A percentile compares a stretch with the other conserved stretches of the same genome.
Evolutionary conservation across 30 jellyfish, hydroid and myxozoan genomes (phyloP).

Genomic region (Turritopsis dohrnii): DNA sequence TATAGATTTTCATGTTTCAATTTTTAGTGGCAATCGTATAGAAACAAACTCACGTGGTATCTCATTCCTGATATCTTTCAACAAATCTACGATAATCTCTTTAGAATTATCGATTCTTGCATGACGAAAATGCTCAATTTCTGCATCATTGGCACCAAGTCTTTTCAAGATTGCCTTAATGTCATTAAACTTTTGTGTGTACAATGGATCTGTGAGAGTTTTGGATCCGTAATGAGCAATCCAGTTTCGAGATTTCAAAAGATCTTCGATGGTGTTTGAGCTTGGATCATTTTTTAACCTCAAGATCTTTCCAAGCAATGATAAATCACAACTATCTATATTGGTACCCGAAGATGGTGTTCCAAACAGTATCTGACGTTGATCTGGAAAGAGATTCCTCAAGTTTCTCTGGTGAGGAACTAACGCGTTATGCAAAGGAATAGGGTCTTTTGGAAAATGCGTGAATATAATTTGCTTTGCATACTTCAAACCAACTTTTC

Average conservation of each 20-base stretch:
- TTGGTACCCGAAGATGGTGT: not conserved
- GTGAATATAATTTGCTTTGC: not conserved
- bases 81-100: not conserved
- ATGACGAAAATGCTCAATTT: not conserved
- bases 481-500: constrained; percentile 7
- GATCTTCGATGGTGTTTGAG: not conserved
- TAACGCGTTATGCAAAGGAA: not conserved
- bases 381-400: not conserved
- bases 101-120: not conserved
- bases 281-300: not conserved
- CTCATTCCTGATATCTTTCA: not conserved
- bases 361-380: constrained; percentile 3
- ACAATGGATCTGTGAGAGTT: not conserved
- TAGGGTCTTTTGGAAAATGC: not conserved
- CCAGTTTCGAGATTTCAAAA: not conserved
- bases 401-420: not conserved
- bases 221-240: constrained; percentile 6
- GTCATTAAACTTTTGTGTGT: not conserved
- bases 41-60: not conserved
- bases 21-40: not conserved
- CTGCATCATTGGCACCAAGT: constrained; percentile 3
- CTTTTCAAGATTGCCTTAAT: not conserved
- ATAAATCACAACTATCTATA: not conserved
- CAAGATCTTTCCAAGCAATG: not conserved
- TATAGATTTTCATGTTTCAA: not conserved